phyloP scores from a whole-genome alignment of 2,888 invertebrate species.

The Aspidiotus destructor region DNA sequence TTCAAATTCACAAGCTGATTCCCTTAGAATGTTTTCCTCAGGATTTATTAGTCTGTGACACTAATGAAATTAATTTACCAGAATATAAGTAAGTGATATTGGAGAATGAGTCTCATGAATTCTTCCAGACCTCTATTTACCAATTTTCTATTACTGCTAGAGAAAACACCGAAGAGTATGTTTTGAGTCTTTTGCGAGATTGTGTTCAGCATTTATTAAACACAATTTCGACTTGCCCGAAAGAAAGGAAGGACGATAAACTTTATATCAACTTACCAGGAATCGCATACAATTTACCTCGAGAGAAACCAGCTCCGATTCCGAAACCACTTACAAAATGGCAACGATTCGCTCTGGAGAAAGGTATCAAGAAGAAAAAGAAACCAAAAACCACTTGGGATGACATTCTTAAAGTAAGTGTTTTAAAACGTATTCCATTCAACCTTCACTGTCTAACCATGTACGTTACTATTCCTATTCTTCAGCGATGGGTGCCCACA shows the following conservation, averaged over 20 bases:
- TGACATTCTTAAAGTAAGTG: slow-evolving; percentile 60
- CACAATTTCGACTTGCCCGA: slow-evolving; percentile 79
- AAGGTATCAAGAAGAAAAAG: slow-evolving; percentile 82
- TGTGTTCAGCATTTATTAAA: slow-evolving; percentile 83
- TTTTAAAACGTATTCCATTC: background rate
- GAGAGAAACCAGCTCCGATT: slow-evolving; percentile 83
- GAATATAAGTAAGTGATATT: slow-evolving; percentile 10
- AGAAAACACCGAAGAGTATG: slow-evolving; percentile 49
- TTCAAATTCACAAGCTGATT: slow-evolving; percentile 14
- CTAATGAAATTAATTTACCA: slow-evolving; percentile 21
- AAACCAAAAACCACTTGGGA: slow-evolving; percentile 74
- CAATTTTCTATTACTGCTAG: background rate
- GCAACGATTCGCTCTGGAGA: slow-evolving; percentile 89
- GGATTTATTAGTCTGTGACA: slow-evolving; percentile 18
- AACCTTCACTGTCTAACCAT: background rate
- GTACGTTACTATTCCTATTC: background rate
- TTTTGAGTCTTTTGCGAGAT: slow-evolving; percentile 65
- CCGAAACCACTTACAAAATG: slow-evolving; percentile 82
- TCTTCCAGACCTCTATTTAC: slow-evolving; percentile 30
- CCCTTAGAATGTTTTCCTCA: slow-evolving; percentile 5
- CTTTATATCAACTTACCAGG: slow-evolving; percentile 75
- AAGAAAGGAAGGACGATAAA: slow-evolving; percentile 74
- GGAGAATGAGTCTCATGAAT: background rate
- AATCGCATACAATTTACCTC: slow-evolving; percentile 63
- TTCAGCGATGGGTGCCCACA: slow-evolving; percentile 54